Conservation (phyloP, 2,888 invertebrate species). For the Watsonalla cultraria region DNA sequence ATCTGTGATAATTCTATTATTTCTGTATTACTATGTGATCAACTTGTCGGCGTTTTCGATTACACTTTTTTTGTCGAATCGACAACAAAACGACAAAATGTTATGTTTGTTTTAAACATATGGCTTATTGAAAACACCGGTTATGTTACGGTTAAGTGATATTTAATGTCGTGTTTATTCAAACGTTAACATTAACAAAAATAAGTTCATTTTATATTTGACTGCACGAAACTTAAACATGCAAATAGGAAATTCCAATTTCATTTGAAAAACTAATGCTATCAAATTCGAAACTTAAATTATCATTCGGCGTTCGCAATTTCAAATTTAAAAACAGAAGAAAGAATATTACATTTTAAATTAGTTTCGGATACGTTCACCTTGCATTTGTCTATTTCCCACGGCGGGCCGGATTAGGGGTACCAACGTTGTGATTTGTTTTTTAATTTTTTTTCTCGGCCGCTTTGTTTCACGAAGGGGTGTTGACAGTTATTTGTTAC, state of each 20-base stretch:
- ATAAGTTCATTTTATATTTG: constrained; percentile 9
- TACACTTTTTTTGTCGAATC: constrained; percentile 35
- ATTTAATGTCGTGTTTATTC: constrained; percentile 24
- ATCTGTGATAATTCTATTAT: constrained; percentile 77
- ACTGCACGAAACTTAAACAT: too few species aligned
- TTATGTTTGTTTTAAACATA: constrained; percentile 67
- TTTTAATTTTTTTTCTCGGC: constrained; percentile 64
- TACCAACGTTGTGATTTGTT: constrained; percentile 55
- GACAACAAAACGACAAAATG: constrained; percentile 25
- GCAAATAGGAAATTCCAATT: not conserved
- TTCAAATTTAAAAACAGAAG: constrained; percentile 49
- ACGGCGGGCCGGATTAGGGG: constrained; percentile 71
- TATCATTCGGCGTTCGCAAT: constrained; percentile 7
- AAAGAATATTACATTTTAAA: constrained; percentile 76
- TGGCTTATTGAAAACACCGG: constrained; percentile 45
- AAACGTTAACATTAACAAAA: too few species aligned
- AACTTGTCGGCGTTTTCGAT: constrained; percentile 62
- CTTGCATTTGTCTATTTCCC: constrained; percentile 74
- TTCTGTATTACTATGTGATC: constrained; percentile 65
- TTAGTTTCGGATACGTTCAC: constrained; percentile 75
- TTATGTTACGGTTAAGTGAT: constrained; percentile 28
- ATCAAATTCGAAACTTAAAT: constrained; percentile 5
- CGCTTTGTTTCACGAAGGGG: constrained; percentile 75
- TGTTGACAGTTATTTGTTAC: constrained; percentile 78
- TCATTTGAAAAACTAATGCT: constrained; percentile 7